Base-by-base conservation (phyloP, 2,888 invertebrate genomes). In the Podabrus alpinus region DNA sequence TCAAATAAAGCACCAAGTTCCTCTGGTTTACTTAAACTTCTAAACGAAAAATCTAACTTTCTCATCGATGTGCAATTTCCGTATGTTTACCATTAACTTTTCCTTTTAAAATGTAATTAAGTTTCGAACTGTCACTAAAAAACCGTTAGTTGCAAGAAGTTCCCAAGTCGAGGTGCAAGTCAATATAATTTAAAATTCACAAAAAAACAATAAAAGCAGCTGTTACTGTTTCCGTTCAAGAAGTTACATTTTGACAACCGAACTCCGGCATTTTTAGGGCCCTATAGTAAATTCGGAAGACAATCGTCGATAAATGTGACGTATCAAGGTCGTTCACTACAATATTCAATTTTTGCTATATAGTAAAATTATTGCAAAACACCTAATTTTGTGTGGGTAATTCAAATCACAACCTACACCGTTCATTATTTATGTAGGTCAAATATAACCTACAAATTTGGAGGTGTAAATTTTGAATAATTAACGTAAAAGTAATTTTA, bases 401-500 rank as follows among this genome's bases (percentile, higher is more conserved):
- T 75, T 76, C 71, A 79, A 79, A 75, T 71, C 19, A 70, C 73
- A 66, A 68, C 76, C 78, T 75, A 78, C 79, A 80, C 78, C 75
- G 74, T 59, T 71, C 62, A 62, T 29, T 15, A 17, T 72, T 69
- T 81, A 82, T 81, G 80, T 83, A 81, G 83, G 83, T 83, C 83
- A 82, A 81, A 81, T 81, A 75, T 82, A 82, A 81, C 81, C 80
- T 82, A 81, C 75, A 83, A 81, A 72, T 76, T 61, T 19, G 62
- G 17, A 62, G 19, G 19, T 15, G 13, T 13, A 16, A 62, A 13
- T 15, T 29, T 25, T 25, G 19, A 61, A 70, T 61, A 70, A 24
- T 62, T 29, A 15, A 10, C 9, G 7, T 16, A 5, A 3, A 60
- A 17, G 15, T 62, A 62, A 62, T 19, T 13, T 29, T n/a, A 13